These are phyloP conservation scores for Dasypus novemcinctus DNA, from an alignment of 2,113 vertebrate genomes.

Conservation along the genomic window DNA sequence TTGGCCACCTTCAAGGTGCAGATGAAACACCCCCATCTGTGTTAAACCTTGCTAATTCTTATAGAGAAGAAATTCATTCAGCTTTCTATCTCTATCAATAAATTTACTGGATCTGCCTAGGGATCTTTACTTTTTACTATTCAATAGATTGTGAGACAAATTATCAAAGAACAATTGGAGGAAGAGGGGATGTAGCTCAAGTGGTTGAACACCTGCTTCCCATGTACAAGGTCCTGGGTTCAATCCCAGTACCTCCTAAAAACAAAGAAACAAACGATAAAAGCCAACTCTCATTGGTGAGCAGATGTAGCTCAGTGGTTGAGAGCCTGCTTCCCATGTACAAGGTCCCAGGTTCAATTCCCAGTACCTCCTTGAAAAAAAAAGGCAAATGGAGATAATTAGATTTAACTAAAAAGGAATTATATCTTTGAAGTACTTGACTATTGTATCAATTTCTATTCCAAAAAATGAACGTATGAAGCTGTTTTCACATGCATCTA, in stretches of 20 bases:
- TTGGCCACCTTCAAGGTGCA: not conserved
- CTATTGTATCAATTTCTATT: not conserved
- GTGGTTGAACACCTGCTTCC: no score
- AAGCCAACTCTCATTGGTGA: no score
- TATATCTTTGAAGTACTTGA: not conserved
- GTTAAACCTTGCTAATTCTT: not conserved
- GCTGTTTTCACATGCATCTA: not conserved
- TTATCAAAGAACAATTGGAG: not conserved
- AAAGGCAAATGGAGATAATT: not conserved
- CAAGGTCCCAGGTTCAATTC: no score
- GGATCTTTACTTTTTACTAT: not conserved
- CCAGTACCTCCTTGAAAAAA: not conserved
- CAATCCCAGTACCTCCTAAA: no score
- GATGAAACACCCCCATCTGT: not conserved
- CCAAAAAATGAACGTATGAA: not conserved
- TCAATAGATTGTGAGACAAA: not conserved
- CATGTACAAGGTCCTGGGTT: no score
- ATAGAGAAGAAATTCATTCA: not conserved
- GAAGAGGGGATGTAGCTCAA: no score
- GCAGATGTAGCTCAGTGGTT: no score
- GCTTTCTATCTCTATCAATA: not conserved
- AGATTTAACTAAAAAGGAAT: slow-evolving; percentile 21
- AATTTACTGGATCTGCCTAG: not conserved
- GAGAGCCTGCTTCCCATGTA: no score
- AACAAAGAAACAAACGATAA: no score